Conservation (phyloP, 2,113 vertebrate species). For the Cavia porcellus region DNA sequence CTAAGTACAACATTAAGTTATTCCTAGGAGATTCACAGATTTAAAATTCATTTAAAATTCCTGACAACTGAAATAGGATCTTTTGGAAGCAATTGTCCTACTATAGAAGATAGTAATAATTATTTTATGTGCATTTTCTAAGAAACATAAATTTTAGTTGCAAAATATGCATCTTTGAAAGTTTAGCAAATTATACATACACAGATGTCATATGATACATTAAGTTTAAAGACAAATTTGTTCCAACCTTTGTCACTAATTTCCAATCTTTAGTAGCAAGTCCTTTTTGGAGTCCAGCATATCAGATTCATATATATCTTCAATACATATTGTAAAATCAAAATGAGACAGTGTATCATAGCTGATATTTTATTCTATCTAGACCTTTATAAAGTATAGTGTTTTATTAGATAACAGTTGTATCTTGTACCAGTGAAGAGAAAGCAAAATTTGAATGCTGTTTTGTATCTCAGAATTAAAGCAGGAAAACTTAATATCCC, state of each 20-base stretch:
- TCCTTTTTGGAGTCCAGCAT: background rate
- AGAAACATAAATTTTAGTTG: slow-evolving; percentile 38
- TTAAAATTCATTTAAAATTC: slow-evolving; percentile 60
- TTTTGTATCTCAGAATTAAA: background rate
- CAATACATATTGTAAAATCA: background rate
- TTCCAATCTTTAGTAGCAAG: background rate
- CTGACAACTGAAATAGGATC: slow-evolving; percentile 63
- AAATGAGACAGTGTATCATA: background rate
- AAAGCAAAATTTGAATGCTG: slow-evolving; percentile 15
- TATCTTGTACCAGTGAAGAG: background rate
- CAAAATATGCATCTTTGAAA: slow-evolving; percentile 39
- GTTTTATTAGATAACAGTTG: background rate
- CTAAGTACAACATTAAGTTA: slow-evolving; percentile 51
- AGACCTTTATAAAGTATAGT: background rate
- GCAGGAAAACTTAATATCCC: slow-evolving; percentile 20
- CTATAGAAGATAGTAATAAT: slow-evolving; percentile 37
- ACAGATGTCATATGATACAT: background rate
- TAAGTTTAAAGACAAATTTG: background rate
- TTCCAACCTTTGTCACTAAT: background rate
- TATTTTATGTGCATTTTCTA: slow-evolving; percentile 27
- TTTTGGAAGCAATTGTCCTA: slow-evolving; percentile 30
- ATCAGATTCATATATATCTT: slow-evolving; percentile 5
- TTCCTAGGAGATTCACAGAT: slow-evolving; percentile 43
- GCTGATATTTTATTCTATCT: slow-evolving; percentile 4
- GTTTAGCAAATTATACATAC: background rate